Base-by-base conservation (phyloP, 2,888 invertebrate genomes). In the Thereva unica region DNA sequence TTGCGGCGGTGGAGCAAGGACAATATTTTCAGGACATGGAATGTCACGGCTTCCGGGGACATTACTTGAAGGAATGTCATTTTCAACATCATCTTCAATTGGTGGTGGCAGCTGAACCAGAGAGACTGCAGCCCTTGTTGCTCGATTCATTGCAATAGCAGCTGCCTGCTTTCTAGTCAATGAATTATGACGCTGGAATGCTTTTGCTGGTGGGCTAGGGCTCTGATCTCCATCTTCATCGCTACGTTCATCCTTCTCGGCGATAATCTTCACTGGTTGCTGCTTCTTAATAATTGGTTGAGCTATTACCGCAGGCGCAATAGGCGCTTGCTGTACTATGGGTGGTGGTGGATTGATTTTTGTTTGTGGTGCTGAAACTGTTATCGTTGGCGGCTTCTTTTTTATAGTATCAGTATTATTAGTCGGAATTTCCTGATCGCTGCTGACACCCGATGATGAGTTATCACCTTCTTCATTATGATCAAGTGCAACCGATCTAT, bases 1-100 rank as follows among this genome's bases (percentile, higher is more conserved):
- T 82, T 95, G 94, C 45, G 94, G 94, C 44, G 94, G 95, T 45
- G 94, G 94, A 35, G 93, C 92, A 71, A 91, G 83, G 10, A 92
- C 85, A 61, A 88, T 83, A 68, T 87, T 85, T 70, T 85, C 85
- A 4, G 83, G 75, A 68, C 75, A 76, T 61, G 71, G 77, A 37
- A 50, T 37, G n/a, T 72, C 67, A 70, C 69, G 64, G 67, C 78
- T 67, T 72, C 76, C 70, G 75, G 49, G 12, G 1, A 40, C 41
- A 9, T 23, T 38, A 4, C 42, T 6, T 4, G 71, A 61, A 59
- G 72, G 69, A 68, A 84, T 83, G 71, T 87, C 87, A 65, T 85
- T 85, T 77, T 93, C 91, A 66, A 88, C 86, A 70, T 88, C 87
- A 44, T 85, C 84, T 75, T 90, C 89, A 68, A 89, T 83, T 10